phyloP scores from a whole-genome alignment of 2,888 invertebrate species.

The Tyria jacobaeae region DNA sequence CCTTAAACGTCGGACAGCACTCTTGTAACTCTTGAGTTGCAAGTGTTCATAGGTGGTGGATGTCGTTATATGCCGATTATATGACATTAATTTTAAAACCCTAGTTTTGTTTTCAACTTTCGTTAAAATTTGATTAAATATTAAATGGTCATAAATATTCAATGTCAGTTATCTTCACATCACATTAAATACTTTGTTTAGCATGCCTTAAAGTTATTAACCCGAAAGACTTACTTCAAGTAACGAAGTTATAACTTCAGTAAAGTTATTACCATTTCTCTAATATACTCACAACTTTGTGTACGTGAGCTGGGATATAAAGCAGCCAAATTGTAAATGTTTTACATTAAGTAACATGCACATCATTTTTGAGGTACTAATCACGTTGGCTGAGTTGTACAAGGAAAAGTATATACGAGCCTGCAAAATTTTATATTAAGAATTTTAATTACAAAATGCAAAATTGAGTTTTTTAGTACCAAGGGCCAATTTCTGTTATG shows the following conservation, averaged over 20 bases:
- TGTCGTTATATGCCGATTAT: too few species aligned
- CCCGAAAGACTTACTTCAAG: slow-evolving; percentile 19
- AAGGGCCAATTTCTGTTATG: too few species aligned
- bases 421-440: neutral
- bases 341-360: slow-evolving; percentile 30
- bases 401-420: slow-evolving; percentile 50
- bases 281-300: slow-evolving; percentile 41
- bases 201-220: slow-evolving; percentile 28
- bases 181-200: slow-evolving; percentile 11
- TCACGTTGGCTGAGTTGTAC: slow-evolving; percentile 49
- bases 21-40: too few species aligned
- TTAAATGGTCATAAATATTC: neutral
- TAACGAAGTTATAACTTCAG: slow-evolving; percentile 14
- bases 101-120: too few species aligned
- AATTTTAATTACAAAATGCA: neutral
- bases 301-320: slow-evolving; percentile 38
- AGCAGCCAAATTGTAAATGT: slow-evolving; percentile 32
- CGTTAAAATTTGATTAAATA: too few species aligned
- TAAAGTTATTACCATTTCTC: slow-evolving; percentile 41
- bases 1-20: too few species aligned
- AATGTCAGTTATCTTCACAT: neutral
- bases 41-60: too few species aligned
- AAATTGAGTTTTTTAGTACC: too few species aligned
- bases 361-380: slow-evolving; percentile 36
- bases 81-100: too few species aligned